phyloP scores from a whole-genome alignment of 1,140 invertebrate genomes.

The Drosophila nasuta region DNA sequence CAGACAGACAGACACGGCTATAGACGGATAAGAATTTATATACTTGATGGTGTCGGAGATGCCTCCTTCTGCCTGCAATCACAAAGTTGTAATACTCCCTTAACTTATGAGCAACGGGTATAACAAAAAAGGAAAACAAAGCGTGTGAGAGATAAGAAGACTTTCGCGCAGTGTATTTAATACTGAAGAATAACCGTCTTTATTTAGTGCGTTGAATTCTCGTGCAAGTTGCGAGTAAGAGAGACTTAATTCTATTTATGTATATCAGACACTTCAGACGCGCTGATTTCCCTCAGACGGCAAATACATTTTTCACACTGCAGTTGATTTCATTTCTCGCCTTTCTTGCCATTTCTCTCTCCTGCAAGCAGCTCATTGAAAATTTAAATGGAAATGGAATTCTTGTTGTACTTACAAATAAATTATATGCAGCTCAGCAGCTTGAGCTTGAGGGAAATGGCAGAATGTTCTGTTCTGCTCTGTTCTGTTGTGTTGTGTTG shows the following conservation, averaged over 20 bases:
- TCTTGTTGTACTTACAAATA: constrained; percentile 26
- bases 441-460: too few species aligned
- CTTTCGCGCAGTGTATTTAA: constrained; percentile 1
- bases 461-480: too few species aligned
- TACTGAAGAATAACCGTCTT: constrained; percentile 11
- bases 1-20: too few species aligned
- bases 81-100: too few species aligned
- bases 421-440: constrained; percentile 9
- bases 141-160: neutral
- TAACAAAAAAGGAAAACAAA: neutral
- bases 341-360: neutral
- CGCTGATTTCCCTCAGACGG: constrained; percentile 8
- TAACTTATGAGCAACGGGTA: too few species aligned
- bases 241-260: constrained; percentile 15
- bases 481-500: neutral
- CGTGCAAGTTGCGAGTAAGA: constrained; percentile 1
- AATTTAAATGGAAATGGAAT: constrained; percentile 43
- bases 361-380: constrained; percentile 30
- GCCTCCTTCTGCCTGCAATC: too few species aligned
- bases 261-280: neutral
- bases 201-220: constrained; percentile 27
- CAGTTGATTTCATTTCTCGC: constrained; percentile 2
- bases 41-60: too few species aligned
- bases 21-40: too few species aligned
- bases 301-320: constrained; percentile 18